phyloP scores from a whole-genome alignment of 2,888 invertebrate species.

The Calliphora vomitoria region DNA sequence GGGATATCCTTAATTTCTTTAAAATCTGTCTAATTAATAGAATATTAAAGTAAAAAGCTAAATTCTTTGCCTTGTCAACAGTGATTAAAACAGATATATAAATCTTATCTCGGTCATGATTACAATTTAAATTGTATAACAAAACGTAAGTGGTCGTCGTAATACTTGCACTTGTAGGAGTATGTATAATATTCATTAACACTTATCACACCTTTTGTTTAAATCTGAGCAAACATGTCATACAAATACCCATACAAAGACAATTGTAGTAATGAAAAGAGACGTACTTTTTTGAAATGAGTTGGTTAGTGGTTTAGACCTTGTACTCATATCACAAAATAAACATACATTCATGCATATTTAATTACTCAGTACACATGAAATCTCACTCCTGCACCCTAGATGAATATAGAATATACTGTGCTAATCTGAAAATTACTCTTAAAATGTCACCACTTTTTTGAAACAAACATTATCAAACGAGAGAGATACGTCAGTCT shows the following conservation, averaged over 20 bases:
- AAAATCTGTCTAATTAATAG: neutral
- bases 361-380: neutral
- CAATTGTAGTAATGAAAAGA: conserved; percentile 25
- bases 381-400: neutral
- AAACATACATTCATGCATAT: conserved; percentile 34
- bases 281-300: conserved; percentile 19
- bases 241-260: neutral
- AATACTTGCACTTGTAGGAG: conserved; percentile 3
- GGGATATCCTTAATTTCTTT: too few species aligned
- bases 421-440: neutral
- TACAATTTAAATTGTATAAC: conserved; percentile 60
- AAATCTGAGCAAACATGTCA: conserved; percentile 34
- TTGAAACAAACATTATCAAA: neutral
- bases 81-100: conserved; percentile 22
- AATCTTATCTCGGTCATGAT: conserved; percentile 72
- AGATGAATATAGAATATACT: neutral
- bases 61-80: neutral
- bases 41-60: neutral
- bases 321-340: conserved; percentile 70
- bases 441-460: neutral
- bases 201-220: conserved; percentile 60
- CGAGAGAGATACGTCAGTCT: too few species aligned
- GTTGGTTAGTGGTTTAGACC: conserved; percentile 56
- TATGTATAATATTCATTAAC: conserved; percentile 67
- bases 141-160: conserved; percentile 32